A percentile compares a stretch with the other conserved stretches of the same genome.
Evolutionary conservation across 2,888 invertebrate species (phyloP).

Genomic region (Campopleginae sp.): DNA sequence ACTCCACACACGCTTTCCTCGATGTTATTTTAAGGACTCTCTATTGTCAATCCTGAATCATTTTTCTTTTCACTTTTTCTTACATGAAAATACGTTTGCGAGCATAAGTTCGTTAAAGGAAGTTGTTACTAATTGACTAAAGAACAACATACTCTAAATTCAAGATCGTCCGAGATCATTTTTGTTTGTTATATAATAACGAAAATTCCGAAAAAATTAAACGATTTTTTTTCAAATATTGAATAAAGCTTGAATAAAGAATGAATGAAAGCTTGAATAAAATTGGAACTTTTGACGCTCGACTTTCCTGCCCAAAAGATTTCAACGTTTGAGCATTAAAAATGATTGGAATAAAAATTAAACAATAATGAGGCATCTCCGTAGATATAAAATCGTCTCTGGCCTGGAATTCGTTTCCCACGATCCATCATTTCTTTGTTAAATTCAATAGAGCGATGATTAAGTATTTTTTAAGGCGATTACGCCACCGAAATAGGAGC

Average conservation of each 20-base stretch:
- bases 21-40: conserved; percentile 32
- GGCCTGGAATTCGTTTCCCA: neutral
- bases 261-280: too few relatives aligned
- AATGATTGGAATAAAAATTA: neutral
- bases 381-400: neutral
- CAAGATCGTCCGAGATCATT: too few relatives aligned
- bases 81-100: too few relatives aligned
- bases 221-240: too few relatives aligned
- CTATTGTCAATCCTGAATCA: too few relatives aligned
- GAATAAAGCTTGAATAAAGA: too few relatives aligned
- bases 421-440: neutral
- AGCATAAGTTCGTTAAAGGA: too few relatives aligned
- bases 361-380: neutral
- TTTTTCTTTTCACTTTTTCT: too few relatives aligned
- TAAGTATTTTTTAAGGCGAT: neutral
- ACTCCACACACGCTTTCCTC: neutral
- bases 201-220: too few relatives aligned
- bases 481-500: conserved; percentile 2
- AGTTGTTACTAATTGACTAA: too few relatives aligned
- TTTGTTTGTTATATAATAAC: neutral
- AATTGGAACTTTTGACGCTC: too few relatives aligned
- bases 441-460: conserved; percentile 3
- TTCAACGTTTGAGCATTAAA: neutral
- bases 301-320: neutral
- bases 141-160: too few relatives aligned